phyloP scores from a whole-genome alignment of 2,888 invertebrate species.

The Osmoderma eremita region DNA sequence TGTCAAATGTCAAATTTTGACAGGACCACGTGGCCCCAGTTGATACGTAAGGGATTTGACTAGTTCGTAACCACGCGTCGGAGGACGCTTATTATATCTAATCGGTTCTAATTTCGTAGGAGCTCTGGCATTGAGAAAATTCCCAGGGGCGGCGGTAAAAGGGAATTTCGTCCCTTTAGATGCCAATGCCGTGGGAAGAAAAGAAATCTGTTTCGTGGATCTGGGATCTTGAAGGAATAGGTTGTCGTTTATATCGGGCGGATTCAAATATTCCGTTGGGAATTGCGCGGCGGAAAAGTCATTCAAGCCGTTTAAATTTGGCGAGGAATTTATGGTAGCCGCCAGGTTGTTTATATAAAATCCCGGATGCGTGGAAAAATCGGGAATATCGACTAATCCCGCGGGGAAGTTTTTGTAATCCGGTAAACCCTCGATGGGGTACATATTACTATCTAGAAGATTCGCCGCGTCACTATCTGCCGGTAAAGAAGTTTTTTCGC shows the following conservation, averaged over 20 bases:
- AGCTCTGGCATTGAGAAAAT: not conserved
- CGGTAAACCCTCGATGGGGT: not conserved
- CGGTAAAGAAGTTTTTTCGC: not conserved
- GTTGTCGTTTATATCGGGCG: constrained; percentile 7
- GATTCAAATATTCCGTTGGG: constrained; percentile 5
- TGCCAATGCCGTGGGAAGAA: constrained; percentile 33
- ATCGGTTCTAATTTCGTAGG: not conserved
- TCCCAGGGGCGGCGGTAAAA: too few relatives aligned
- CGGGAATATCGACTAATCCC: constrained; percentile 9
- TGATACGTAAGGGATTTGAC: constrained; percentile 57
- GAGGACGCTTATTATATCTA: constrained; percentile 1
- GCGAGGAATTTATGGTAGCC: not conserved
- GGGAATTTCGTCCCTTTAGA: not conserved
- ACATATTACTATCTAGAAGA: not conserved
- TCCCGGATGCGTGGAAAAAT: constrained; percentile 25
- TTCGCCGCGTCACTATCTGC: not conserved
- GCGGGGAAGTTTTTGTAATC: constrained; percentile 3
- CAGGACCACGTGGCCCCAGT: constrained; percentile 58
- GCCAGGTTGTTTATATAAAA: constrained; percentile 23
- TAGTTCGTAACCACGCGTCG: constrained; percentile 47
- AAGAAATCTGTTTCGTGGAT: constrained; percentile 23
- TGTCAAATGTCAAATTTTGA: constrained; percentile 49
- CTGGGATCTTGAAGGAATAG: constrained; percentile 37
- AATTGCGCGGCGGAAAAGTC: constrained; percentile 15
- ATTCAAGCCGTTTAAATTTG: not conserved